Evolutionary conservation across 37 sponge, comb jelly and placozoan genomes (phyloP).

Genomic region (Amphimedon queenslandica): DNA sequence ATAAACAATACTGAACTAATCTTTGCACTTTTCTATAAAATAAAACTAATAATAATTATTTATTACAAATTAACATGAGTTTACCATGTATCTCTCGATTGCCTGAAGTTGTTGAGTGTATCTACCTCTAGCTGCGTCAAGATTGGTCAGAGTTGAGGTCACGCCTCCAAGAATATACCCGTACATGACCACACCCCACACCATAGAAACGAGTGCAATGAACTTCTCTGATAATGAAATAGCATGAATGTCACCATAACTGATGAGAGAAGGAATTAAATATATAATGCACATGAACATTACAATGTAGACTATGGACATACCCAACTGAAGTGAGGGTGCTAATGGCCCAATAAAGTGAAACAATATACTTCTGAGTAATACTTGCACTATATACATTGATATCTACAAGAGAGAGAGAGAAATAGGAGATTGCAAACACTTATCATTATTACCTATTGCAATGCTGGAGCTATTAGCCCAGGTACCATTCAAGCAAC

Average conservation of each 20-base stretch:
- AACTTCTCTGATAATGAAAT: slow-evolving; percentile 56
- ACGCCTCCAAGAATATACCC: slow-evolving; percentile 71
- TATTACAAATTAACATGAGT: no score
- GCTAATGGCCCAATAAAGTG: slow-evolving; percentile 68
- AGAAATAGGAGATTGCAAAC: no score
- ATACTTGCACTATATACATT: slow-evolving; percentile 4
- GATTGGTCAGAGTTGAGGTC: slow-evolving; percentile 56
- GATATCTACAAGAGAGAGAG: no score
- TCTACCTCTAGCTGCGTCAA: slow-evolving; percentile 45
- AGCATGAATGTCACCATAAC: slow-evolving; percentile 76
- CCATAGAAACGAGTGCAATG: slow-evolving; percentile 42
- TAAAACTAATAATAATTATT: neutral
- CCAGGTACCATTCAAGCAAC: no score
- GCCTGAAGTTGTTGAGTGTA: slow-evolving; percentile 52
- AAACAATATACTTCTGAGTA: slow-evolving; percentile 34
- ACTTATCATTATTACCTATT: no score
- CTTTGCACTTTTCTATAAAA: slow-evolving; percentile 18
- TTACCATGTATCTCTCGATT: slow-evolving; percentile 42
- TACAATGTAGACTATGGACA: neutral
- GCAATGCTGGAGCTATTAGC: no score
- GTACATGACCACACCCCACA: slow-evolving; percentile 59
- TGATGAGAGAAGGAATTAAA: slow-evolving; percentile 6
- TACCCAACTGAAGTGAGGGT: slow-evolving; percentile 65
- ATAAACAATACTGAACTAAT: slow-evolving; percentile 26
- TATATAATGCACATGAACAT: neutral